phyloP scores from a whole-genome alignment of 2,797 vertebrate genomes.

The Lithobates sylvaticus region DNA sequence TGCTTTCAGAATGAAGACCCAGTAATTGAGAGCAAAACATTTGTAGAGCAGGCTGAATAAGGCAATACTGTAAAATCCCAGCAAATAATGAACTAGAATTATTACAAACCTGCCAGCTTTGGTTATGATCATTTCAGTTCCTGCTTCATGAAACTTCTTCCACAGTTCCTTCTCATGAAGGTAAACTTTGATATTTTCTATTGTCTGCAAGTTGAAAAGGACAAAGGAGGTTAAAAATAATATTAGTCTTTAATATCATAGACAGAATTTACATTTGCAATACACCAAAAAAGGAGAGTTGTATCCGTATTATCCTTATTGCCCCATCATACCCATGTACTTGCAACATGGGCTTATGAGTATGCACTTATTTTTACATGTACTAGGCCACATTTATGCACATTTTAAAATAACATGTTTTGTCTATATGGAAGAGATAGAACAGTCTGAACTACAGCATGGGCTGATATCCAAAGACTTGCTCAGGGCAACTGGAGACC shows the following conservation, averaged over 20 bases:
- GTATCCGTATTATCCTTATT: not conserved
- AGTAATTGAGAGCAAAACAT: not conserved
- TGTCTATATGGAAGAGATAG: not conserved
- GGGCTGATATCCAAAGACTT: no score
- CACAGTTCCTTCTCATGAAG: conserved; percentile 96
- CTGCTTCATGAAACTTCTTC: conserved; percentile 97
- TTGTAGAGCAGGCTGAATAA: not conserved
- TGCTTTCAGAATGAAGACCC: not conserved
- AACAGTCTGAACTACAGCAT: not conserved
- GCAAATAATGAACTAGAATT: not conserved
- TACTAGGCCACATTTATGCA: not conserved
- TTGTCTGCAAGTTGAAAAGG: conserved; percentile 78
- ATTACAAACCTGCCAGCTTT: conserved; percentile 93
- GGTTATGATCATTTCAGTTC: conserved; percentile 99
- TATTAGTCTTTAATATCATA: not conserved
- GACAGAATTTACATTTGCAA: not conserved
- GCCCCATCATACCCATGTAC: not conserved
- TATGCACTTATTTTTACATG: not conserved
- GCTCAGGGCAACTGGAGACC: no score
- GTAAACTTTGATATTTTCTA: conserved; percentile 96
- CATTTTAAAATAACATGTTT: not conserved
- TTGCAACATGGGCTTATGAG: no score
- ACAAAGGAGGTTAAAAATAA: not conserved
- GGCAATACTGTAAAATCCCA: not conserved
- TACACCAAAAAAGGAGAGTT: no score